Conservation (phyloP, 2,113 vertebrate species). For the Microcebus lehilahytsara region DNA sequence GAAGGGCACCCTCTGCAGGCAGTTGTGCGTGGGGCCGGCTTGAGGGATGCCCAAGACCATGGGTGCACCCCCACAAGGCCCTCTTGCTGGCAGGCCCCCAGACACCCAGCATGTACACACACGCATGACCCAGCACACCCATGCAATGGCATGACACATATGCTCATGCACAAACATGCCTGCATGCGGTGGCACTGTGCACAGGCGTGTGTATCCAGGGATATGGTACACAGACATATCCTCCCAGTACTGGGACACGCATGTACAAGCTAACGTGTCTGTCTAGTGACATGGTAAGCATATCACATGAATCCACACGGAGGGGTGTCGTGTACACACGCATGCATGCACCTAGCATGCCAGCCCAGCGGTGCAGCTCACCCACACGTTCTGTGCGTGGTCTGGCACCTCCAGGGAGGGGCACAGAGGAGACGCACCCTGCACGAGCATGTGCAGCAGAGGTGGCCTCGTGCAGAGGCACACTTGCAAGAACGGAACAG, state of each 20-base stretch:
- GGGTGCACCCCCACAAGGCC: not conserved
- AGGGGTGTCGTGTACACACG: not conserved
- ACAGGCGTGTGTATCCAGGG: not conserved
- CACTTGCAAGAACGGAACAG: not conserved
- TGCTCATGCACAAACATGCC: not conserved
- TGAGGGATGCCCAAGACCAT: not conserved
- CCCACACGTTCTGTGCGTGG: not conserved
- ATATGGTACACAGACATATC: rapidly evolving
- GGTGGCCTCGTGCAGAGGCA: not conserved
- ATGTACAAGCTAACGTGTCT: not conserved
- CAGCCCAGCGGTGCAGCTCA: not conserved
- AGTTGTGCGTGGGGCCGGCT: not conserved
- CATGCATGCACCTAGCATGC: not conserved
- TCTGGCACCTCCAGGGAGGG: not conserved
- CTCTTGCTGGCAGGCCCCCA: not conserved
- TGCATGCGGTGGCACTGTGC: rapidly evolving
- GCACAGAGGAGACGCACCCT: not conserved
- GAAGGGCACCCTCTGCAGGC: not conserved
- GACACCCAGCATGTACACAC: not conserved
- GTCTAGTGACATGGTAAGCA: not conserved
- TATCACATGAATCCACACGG: no score
- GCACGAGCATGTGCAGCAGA: not conserved
- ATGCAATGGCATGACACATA: not conserved
- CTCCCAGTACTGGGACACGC: not conserved
- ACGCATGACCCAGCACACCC: not conserved